Conservation (phyloP, 2,888 invertebrate genomes). For the Conus canariensis region DNA sequence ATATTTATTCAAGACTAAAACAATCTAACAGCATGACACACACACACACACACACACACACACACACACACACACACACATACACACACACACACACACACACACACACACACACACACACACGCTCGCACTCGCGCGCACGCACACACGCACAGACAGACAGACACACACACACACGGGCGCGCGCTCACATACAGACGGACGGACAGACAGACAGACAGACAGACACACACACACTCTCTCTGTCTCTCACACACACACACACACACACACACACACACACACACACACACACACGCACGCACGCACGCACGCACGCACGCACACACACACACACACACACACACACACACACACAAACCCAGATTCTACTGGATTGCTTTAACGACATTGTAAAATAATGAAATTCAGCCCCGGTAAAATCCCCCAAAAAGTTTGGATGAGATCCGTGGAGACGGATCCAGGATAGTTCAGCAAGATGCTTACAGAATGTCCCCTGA, state of each 20-base stretch:
- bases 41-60: background rate
- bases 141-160: background rate
- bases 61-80: background rate
- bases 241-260: background rate
- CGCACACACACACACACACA: background rate
- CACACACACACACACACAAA: conserved; percentile 8
- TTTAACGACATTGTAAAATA: too few species aligned
- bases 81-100: background rate
- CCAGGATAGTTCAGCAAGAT: too few species aligned
- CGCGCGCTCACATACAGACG: background rate
- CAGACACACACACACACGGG: background rate
- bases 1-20: too few species aligned
- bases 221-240: background rate
- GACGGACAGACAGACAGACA: background rate
- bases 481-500: too few species aligned
- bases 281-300: background rate
- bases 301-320: background rate
- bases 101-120: background rate
- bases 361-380: background rate
- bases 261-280: background rate
- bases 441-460: too few species aligned
- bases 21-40: too few species aligned
- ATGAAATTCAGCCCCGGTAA: too few species aligned
- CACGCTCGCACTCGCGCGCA: background rate
- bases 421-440: too few species aligned